Base-by-base conservation (phyloP, 2,113 vertebrate species). In the Cercocebus atys region DNA sequence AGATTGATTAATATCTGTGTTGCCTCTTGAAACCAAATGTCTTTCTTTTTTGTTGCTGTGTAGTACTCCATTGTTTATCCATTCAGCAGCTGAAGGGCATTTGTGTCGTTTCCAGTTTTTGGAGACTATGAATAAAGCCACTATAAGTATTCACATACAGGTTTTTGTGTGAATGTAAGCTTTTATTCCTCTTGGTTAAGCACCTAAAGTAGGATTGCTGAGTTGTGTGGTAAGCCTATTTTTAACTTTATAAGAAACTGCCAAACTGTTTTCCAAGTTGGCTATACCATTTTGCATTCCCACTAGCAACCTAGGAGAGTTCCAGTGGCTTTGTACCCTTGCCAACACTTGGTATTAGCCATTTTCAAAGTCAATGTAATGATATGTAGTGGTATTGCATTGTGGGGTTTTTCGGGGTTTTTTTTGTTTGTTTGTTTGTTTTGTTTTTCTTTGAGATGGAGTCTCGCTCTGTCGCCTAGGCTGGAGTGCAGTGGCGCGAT, bases 91-190 rank as follows among this genome's bases (percentile, higher is more conserved):
- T 86, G 79, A 93, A 96, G 80, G 75, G 43, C 88, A 64, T 40
- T 55, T 90, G 66, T 27, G 45, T 61, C 47, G 11, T 64, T 93
- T 83, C 55, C 70, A 73, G 14, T 30, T 83, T 57, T 25, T 1
- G 50, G 52, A 10, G 38, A 92, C 55, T 70, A 59, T 81, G 89
- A 94, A 97, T 90, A 92, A 92, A 88, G 81, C 47, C 80, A 84
- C 80, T 80, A 27, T 57, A 87, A 91, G 43, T 82, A 88, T n/a
- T 84, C 20, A 32, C 83, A 75, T 20, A 52, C 10, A 40, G 68
- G 73, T 57, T 90, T 84, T 72, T 72, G 38, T 9, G 1, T 88
- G 88, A 87, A 68, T n/a, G 5, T 43, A 64, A 40, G 57, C 47
- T 82, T 86, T 79, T 81, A 40, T 78, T 75, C 86, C 86, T 86